Conservation (phyloP, 2,888 invertebrate genomes). For the Pachliopta kotzebuea region DNA sequence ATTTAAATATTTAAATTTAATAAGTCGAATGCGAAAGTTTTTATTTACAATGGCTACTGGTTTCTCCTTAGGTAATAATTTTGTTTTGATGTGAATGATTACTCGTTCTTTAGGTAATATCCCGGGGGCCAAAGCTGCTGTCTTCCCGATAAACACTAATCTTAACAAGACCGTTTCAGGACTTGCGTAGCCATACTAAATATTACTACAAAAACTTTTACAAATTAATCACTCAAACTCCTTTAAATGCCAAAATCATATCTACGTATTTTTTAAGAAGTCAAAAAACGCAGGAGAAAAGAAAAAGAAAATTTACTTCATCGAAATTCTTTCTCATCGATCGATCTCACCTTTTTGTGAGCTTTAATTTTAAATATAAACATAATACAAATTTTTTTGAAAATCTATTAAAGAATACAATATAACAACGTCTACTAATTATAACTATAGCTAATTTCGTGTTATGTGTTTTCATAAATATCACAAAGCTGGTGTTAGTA, state of each 20-base stretch:
- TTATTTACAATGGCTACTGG: slow-evolving; percentile 30
- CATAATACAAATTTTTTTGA: too few species aligned
- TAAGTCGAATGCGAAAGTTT: slow-evolving; percentile 11
- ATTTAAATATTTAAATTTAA: slow-evolving; percentile 36
- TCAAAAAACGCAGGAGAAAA: background rate
- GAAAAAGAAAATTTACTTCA: background rate
- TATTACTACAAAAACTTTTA: background rate
- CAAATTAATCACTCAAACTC: background rate
- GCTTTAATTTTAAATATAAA: too few species aligned
- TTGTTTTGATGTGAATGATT: background rate
- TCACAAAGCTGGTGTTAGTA: background rate
- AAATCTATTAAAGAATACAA: background rate
- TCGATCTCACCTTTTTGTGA: too few species aligned
- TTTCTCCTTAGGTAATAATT: background rate
- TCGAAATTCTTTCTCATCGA: background rate
- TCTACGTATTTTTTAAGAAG: background rate
- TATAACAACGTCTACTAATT: too few species aligned
- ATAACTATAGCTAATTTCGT: background rate
- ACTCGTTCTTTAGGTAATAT: slow-evolving; percentile 29
- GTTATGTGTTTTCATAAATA: background rate
- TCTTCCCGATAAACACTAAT: slow-evolving; percentile 51
- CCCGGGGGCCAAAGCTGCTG: slow-evolving; percentile 61
- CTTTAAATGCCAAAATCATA: slow-evolving; percentile 19
- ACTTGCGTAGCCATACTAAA: slow-evolving; percentile 12
- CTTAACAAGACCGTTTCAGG: slow-evolving; percentile 31